Percentiles rank a stretch among this genome's conserved stretches.
Evolutionary conservation across 2,888 invertebrate species (phyloP).

Genomic region (Lydus trimaculatus): DNA sequence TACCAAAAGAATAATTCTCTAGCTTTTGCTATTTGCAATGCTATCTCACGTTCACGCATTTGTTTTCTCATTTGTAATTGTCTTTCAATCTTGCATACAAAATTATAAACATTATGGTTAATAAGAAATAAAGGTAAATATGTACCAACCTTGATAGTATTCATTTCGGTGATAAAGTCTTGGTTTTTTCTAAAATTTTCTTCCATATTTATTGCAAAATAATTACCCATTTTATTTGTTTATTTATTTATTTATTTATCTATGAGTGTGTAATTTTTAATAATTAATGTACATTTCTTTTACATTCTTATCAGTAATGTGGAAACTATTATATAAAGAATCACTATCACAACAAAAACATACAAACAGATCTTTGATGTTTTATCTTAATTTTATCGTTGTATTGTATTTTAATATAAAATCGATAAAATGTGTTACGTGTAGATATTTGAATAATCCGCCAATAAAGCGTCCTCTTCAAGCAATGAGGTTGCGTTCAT

Average conservation of each 20-base stretch:
- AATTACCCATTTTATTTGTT: conserved; percentile 65
- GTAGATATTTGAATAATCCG: no score
- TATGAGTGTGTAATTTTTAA: no score
- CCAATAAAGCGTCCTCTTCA: no score
- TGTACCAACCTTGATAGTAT: conserved; percentile 69
- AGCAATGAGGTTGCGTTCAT: no score
- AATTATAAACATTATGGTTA: conserved; percentile 16
- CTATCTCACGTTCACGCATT: conserved; percentile 76
- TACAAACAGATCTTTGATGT: no score
- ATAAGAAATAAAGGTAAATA: neutral
- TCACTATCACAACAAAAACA: no score
- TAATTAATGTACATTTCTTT: no score
- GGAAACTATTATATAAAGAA: no score
- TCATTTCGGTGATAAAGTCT: conserved; percentile 72
- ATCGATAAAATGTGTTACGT: no score
- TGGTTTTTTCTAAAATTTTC: conserved; percentile 74
- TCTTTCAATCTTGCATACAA: conserved; percentile 70
- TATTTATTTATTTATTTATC: neutral
- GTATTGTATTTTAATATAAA: no score
- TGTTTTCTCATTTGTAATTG: conserved; percentile 84
- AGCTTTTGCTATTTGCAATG: conserved; percentile 73
- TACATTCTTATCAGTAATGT: no score
- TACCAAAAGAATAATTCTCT: conserved; percentile 79
- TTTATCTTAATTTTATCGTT: no score
- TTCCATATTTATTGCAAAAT: conserved; percentile 68